Evolutionary conservation across 2,888 invertebrate species (phyloP).

Genomic region (Melanostoma scalare): DNA sequence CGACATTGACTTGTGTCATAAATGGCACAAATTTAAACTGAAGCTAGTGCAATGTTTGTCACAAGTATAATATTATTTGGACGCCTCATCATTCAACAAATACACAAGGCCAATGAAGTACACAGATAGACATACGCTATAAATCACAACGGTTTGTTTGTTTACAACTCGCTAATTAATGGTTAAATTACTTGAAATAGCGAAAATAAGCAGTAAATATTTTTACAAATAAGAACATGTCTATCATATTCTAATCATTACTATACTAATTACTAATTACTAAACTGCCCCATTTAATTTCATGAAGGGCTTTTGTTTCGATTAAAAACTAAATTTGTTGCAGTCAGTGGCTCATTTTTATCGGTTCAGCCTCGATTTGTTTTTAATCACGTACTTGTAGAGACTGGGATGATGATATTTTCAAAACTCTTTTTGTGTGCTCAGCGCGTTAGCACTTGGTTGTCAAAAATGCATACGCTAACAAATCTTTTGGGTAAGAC

Average conservation of each 20-base stretch:
- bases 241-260: background rate
- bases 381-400: conserved; percentile 40
- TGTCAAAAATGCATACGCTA: conserved; percentile 22
- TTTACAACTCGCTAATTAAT: conserved; percentile 21
- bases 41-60: conserved; percentile 26
- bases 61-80: conserved; percentile 23
- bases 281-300: too few relatives aligned
- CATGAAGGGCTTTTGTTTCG: too few relatives aligned
- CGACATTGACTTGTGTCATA: conserved; percentile 1
- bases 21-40: background rate
- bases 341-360: conserved; percentile 1
- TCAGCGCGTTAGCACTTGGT: conserved; percentile 34
- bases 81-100: conserved; percentile 17
- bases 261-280: background rate
- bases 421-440: conserved; percentile 2
- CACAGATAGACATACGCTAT: background rate
- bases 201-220: conserved; percentile 3
- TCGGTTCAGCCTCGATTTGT: conserved; percentile 29
- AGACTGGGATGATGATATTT: background rate
- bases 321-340: background rate
- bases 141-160: conserved; percentile 25
- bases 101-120: conserved; percentile 16
- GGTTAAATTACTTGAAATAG: background rate
- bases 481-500: background rate
- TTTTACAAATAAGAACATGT: background rate